A percentile compares a stretch with the other conserved stretches of the same genome.
Conservation (phyloP, 2,797 vertebrate genomes). For the Dallia pectoralis region DNA sequence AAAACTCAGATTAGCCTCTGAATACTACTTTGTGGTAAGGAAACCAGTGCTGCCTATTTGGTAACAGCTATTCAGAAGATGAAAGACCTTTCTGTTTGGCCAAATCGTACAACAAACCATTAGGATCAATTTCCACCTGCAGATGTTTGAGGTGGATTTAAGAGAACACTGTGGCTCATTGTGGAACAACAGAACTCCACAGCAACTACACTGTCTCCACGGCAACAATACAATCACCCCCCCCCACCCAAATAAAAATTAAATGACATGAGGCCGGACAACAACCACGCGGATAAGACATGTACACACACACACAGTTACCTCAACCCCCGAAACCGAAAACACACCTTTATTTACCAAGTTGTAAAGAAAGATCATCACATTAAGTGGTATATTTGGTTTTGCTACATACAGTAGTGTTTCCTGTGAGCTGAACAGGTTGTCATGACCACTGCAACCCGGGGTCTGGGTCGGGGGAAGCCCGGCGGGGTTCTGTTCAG, state of each 20-base stretch:
- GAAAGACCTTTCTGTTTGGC: conserved; percentile 77
- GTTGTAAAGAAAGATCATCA: conserved; percentile 59
- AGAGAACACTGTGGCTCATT: conserved; percentile 55
- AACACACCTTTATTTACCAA: conserved; percentile 61
- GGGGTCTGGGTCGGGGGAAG: conserved; percentile 34
- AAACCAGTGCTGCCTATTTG: conserved; percentile 74
- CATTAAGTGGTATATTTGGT: conserved; percentile 77
- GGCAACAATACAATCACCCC: conserved; percentile 60
- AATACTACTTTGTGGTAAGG: conserved; percentile 58
- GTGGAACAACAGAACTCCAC: conserved; percentile 39
- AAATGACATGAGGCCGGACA: conserved; percentile 64
- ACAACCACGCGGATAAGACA: conserved; percentile 63
- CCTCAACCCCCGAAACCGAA: conserved; percentile 64
- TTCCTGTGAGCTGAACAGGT: conserved; percentile 56
- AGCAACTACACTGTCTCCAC: conserved; percentile 43
- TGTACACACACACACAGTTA: conserved; percentile 71
- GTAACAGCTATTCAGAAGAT: conserved; percentile 70
- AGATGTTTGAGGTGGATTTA: conserved; percentile 43
- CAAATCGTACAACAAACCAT: conserved; percentile 43
- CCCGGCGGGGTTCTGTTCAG: background rate
- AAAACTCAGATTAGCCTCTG: conserved; percentile 58
- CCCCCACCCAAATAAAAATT: background rate
- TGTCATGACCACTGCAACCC: conserved; percentile 54
- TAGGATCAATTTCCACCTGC: conserved; percentile 35
- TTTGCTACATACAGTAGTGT: conserved; percentile 72